Evolutionary conservation across 2,113 vertebrate genomes (phyloP).

Genomic region (Cichladusa arquata): DNA sequence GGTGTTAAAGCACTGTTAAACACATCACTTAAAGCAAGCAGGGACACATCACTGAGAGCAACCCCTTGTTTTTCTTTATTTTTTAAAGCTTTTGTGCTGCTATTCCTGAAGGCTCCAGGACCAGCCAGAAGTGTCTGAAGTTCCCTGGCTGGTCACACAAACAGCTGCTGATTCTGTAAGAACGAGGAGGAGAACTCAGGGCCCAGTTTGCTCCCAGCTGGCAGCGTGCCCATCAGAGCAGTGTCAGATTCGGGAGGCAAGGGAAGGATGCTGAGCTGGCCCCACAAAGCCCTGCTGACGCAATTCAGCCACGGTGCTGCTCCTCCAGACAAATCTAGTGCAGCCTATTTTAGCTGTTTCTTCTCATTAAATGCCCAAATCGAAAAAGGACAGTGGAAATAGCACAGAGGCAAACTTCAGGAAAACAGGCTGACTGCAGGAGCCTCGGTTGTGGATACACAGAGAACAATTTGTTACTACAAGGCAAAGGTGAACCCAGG

Average conservation of each 20-base stretch:
- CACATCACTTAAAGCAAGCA: not conserved
- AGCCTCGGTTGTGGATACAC: not conserved
- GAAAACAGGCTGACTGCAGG: not conserved
- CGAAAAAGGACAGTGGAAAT: not conserved
- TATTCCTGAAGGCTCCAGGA: not conserved
- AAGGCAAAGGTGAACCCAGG: not conserved
- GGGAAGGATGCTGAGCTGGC: not conserved
- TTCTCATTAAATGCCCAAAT: not conserved
- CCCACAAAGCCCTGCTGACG: slow-evolving; percentile 24
- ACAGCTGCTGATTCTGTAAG: slow-evolving; percentile 20
- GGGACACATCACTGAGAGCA: not conserved
- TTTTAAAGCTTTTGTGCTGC: not conserved
- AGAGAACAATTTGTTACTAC: slow-evolving; percentile 9
- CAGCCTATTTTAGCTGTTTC: not conserved
- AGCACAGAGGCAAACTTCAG: not conserved
- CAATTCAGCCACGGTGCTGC: not conserved
- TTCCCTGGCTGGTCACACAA: not conserved
- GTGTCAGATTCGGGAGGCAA: slow-evolving; percentile 11
- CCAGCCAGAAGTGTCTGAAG: not conserved
- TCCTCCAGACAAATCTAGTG: not conserved
- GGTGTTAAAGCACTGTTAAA: not conserved
- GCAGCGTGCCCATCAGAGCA: slow-evolving; percentile 32
- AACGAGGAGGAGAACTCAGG: slow-evolving; percentile 10
- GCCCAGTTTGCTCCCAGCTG: slow-evolving; percentile 49
- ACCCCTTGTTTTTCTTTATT: not conserved